Percentiles rank a stretch among this genome's conserved stretches.
Conservation (phyloP, 2,888 invertebrate genomes). For the Agriopis marginaria region DNA sequence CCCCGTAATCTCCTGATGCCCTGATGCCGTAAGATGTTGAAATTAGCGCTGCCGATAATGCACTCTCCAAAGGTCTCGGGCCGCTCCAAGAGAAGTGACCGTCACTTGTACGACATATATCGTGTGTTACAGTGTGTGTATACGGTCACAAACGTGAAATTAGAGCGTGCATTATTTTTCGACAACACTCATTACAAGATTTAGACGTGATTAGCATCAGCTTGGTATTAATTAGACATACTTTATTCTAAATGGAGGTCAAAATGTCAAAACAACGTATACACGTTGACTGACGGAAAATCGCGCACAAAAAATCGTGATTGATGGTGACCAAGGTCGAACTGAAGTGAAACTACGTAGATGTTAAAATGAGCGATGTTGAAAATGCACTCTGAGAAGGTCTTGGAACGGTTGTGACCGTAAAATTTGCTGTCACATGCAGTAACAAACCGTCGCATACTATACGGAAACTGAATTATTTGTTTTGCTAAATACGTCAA, state of each 20-base stretch:
- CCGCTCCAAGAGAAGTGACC: background rate
- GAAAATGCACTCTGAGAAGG: background rate
- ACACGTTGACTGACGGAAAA: no score
- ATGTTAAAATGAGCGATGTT: background rate
- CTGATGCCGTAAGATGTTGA: conserved; percentile 80
- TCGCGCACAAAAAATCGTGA: no score
- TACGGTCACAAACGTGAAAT: no score
- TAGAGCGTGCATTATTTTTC: no score
- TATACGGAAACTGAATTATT: no score
- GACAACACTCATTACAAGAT: no score
- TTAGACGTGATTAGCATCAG: no score
- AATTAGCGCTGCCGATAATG: conserved; percentile 77
- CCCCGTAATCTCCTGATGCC: conserved; percentile 76
- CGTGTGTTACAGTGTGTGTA: no score
- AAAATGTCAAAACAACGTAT: no score
- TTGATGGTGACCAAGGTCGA: background rate
- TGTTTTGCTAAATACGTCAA: background rate
- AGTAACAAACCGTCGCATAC: background rate
- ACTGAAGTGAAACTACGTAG: background rate
- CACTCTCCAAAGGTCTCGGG: conserved; percentile 57
- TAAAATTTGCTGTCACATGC: background rate
- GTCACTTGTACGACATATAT: no score
- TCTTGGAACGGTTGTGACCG: background rate
- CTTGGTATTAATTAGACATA: no score
- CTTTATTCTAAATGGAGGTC: no score